These are phyloP conservation scores for Sinocyclocheilus maitianheensis DNA, from an alignment of 2,113 vertebrate species.

Conservation along the genomic window DNA sequence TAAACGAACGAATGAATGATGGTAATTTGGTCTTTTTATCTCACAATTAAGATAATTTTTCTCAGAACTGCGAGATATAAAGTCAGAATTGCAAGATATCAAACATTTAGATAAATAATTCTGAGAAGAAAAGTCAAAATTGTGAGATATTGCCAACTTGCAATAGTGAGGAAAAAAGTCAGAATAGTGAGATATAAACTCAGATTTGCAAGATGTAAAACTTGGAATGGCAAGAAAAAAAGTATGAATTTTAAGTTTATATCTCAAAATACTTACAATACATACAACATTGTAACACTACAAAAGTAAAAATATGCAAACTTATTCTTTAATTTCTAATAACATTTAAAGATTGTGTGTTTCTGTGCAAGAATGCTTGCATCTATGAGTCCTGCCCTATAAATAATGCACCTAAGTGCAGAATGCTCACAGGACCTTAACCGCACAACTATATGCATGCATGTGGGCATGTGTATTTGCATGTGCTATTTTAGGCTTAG, in stretches of 20 bases:
- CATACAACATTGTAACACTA: neutral
- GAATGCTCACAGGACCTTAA: conserved; percentile 9
- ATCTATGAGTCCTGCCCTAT: neutral
- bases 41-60: too few relatives aligned
- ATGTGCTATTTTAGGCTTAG: neutral
- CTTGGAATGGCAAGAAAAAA: too few relatives aligned
- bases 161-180: too few relatives aligned
- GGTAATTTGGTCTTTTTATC: too few relatives aligned
- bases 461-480: neutral
- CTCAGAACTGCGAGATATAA: too few relatives aligned
- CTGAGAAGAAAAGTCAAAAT: too few relatives aligned
- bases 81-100: too few relatives aligned
- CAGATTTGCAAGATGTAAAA: too few relatives aligned
- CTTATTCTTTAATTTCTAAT: neutral
- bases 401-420: conserved; percentile 40
- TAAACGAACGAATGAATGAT: too few relatives aligned
- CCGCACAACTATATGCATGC: neutral
- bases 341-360: neutral
- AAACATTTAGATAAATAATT: too few relatives aligned
- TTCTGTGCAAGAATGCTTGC: conserved; percentile 13
- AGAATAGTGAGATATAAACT: too few relatives aligned
- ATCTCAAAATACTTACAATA: neutral
- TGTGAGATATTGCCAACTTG: too few relatives aligned
- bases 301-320: neutral
- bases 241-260: neutral